phyloP scores from a whole-genome alignment of 2,888 invertebrate genomes.

The Tenodera sinensis region DNA sequence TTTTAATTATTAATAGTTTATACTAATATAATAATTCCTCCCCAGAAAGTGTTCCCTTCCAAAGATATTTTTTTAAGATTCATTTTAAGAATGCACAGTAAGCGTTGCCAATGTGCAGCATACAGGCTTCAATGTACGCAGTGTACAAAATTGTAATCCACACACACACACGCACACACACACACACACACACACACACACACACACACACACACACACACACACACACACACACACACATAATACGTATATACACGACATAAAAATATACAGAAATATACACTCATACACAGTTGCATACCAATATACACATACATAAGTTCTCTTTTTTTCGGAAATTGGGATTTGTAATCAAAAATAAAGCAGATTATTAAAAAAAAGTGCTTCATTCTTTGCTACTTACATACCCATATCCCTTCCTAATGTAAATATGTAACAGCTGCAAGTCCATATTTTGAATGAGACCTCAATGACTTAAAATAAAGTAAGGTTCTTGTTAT shows the following conservation, averaged over 20 bases:
- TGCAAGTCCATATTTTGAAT: too few relatives aligned
- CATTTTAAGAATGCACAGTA: background rate
- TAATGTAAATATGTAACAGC: background rate
- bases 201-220: background rate
- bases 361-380: background rate
- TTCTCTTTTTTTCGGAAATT: constrained; percentile 21
- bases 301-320: background rate
- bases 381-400: background rate
- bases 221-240: background rate
- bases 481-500: too few relatives aligned
- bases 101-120: background rate
- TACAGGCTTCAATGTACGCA: constrained; percentile 9
- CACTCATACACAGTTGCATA: background rate
- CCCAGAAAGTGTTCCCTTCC: constrained; percentile 28
- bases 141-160: constrained; percentile 19
- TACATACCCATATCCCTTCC: background rate
- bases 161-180: background rate
- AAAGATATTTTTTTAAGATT: constrained; percentile 32
- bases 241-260: background rate
- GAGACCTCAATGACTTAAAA: too few relatives aligned
- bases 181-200: background rate
- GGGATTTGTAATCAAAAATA: constrained; percentile 32
- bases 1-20: background rate
- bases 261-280: background rate
- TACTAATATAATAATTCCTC: background rate